Percentiles rank a stretch among this genome's conserved stretches.
phyloP scores from a whole-genome alignment of 2,113 vertebrate genomes.

The Argyrosomus japonicus region DNA sequence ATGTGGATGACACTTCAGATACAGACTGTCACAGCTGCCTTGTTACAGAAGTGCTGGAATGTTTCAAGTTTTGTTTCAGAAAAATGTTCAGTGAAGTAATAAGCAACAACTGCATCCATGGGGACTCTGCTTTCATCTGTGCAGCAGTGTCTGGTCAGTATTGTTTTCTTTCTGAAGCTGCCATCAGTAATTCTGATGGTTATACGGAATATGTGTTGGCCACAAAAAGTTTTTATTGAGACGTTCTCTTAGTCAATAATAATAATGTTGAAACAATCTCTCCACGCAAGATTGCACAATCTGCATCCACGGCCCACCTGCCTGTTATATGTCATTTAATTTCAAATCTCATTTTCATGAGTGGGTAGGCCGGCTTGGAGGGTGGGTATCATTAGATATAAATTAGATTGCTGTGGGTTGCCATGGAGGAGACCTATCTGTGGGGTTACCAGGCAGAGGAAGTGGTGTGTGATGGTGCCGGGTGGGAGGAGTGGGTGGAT shows the following conservation, averaged over 20 bases:
- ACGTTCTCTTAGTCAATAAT: not conserved
- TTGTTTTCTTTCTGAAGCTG: not conserved
- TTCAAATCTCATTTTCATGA: constrained; percentile 62
- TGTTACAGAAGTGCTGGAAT: not conserved
- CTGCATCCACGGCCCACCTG: constrained; percentile 48
- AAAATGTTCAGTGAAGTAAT: constrained; percentile 5
- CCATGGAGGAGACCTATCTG: constrained; percentile 65
- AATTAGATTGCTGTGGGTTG: constrained; percentile 70
- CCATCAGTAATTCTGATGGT: not conserved
- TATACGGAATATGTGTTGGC: not conserved
- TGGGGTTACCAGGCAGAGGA: constrained; percentile 63
- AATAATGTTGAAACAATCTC: constrained; percentile 21
- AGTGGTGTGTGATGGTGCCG: constrained; percentile 47
- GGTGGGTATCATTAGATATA: constrained; percentile 72
- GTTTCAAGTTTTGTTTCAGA: not conserved
- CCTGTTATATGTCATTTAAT: constrained; percentile 65
- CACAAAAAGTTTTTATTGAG: not conserved
- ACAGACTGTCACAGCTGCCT: not conserved
- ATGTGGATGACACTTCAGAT: not conserved
- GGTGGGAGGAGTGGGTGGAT: constrained; percentile 71
- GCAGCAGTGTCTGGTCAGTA: not conserved
- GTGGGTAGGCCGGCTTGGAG: constrained; percentile 45
- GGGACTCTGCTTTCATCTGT: not conserved
- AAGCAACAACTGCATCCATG: not conserved
- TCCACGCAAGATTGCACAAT: constrained; percentile 11